Base-by-base conservation (phyloP, 2,888 invertebrate genomes). In the Tetanocera ferruginea region DNA sequence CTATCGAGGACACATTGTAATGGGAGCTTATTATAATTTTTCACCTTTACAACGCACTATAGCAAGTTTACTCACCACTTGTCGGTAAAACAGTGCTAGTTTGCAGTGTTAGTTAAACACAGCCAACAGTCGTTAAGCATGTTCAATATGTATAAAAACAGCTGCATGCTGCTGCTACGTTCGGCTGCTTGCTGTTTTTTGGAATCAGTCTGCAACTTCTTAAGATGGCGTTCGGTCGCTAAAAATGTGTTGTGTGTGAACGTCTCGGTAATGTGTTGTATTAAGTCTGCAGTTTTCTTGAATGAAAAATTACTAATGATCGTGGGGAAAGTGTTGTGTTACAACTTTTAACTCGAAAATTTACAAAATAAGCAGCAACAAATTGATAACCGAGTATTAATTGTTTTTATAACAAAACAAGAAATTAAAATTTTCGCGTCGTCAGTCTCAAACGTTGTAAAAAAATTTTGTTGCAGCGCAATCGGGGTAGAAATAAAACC, bases 1-100 rank as follows among this genome's bases (percentile, higher is more conserved):
- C 87, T 86, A 87, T 86, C 87, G 87, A 87, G 86, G 86, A 86
- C n/a, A n/a, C n/a, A n/a, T n/a, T n/a, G n/a, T n/a, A n/a, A n/a
- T n/a, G n/a, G n/a, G n/a, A n/a, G n/a, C n/a, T n/a, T n/a, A n/a
- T n/a, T n/a, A n/a, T n/a, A n/a, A n/a, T n/a, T n/a, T n/a, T n/a
- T n/a, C n/a, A n/a, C n/a, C n/a, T n/a, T n/a, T n/a, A n/a, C n/a
- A n/a, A n/a, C n/a, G n/a, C n/a, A n/a, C n/a, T n/a, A n/a, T n/a
- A n/a, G n/a, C n/a, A n/a, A n/a, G n/a, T n/a, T n/a, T n/a, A n/a
- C n/a, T n/a, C n/a, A 31, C 31, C 31, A 31, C 31, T 4, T 3
- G 31, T 31, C 31, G 31, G 5, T 31, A 31, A 31, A 31, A 5
- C 31, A 31, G 31, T 31, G 31, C 31, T 31, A n/a, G n/a, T n/a